Percentiles rank a stretch among this genome's conserved stretches.
Evolutionary conservation across 2,888 invertebrate species (phyloP).

Genomic region (Strigamia transsilvanica): DNA sequence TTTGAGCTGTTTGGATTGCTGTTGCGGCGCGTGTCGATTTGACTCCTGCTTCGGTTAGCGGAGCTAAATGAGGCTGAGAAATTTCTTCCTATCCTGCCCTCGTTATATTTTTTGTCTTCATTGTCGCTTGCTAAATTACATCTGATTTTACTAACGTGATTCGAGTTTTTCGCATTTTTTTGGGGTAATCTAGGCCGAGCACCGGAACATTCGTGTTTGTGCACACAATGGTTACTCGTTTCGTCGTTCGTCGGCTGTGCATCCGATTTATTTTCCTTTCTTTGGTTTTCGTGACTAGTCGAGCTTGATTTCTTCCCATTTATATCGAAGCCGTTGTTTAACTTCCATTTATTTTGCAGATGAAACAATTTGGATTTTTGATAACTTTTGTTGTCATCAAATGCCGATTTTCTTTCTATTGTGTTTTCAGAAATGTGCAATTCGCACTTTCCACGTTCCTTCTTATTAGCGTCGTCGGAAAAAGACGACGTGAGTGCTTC

Average conservation of each 20-base stretch:
- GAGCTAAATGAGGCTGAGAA: slow-evolving; percentile 30
- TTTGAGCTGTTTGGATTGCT: slow-evolving; percentile 27
- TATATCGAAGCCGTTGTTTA: background rate
- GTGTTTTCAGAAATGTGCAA: slow-evolving; percentile 31
- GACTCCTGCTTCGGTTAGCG: slow-evolving; percentile 19
- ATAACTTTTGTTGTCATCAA: background rate
- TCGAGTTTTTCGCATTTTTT: background rate
- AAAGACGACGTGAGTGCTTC: slow-evolving; percentile 29
- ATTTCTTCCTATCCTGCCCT: background rate
- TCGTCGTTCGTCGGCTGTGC: background rate
- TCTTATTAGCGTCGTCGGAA: background rate
- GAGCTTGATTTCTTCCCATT: background rate
- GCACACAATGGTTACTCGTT: background rate
- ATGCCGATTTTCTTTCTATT: background rate
- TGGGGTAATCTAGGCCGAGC: slow-evolving; percentile 4
- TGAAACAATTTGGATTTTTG: background rate
- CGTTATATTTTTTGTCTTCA: background rate
- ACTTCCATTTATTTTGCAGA: background rate
- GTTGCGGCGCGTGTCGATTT: background rate
- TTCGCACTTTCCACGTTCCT: background rate
- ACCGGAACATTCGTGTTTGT: background rate
- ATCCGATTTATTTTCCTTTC: background rate
- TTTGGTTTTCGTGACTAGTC: background rate
- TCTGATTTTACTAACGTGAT: slow-evolving; percentile 28
- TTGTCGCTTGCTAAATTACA: background rate